Conservation (phyloP, 2,888 invertebrate species). For the Cremastobaeus sp. region DNA sequence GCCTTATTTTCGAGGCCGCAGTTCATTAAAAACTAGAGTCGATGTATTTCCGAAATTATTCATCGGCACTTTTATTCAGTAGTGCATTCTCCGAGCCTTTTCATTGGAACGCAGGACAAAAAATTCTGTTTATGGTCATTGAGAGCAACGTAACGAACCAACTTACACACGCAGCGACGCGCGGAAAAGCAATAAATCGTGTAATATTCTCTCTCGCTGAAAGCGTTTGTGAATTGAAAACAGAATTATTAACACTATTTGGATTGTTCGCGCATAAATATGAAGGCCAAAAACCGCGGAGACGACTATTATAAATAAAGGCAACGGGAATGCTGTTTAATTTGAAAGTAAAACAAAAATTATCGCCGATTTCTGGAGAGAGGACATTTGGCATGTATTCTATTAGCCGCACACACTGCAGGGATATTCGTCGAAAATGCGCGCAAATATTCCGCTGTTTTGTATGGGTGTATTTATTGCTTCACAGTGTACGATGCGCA, state of each 20-base stretch:
- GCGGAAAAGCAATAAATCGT: slow-evolving; percentile 53
- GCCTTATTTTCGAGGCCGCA: too few relatives aligned
- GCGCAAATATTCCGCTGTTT: slow-evolving; percentile 25
- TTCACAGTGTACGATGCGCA: not conserved
- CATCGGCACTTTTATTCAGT: too few relatives aligned
- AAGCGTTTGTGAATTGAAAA: slow-evolving; percentile 54
- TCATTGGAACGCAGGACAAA: slow-evolving; percentile 28
- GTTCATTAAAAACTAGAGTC: too few relatives aligned
- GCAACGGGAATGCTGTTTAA: slow-evolving; percentile 26
- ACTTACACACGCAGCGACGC: slow-evolving; percentile 43
- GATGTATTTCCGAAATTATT: too few relatives aligned
- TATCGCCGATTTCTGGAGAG: slow-evolving; percentile 23
- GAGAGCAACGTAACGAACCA: slow-evolving; percentile 38
- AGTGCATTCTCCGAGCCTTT: slow-evolving; percentile 16
- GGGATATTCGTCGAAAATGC: slow-evolving; percentile 22
- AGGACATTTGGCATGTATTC: slow-evolving; percentile 30
- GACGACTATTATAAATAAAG: slow-evolving; percentile 38
- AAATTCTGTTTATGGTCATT: slow-evolving; percentile 45
- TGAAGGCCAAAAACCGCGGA: slow-evolving; percentile 22
- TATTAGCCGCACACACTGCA: slow-evolving; percentile 20
- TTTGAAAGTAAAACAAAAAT: slow-evolving; percentile 33
- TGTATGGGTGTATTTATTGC: slow-evolving; percentile 10
- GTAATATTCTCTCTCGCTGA: slow-evolving; percentile 44
- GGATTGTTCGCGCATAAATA: slow-evolving; percentile 42
- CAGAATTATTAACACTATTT: slow-evolving; percentile 51